Evolutionary conservation across 1,140 invertebrate genomes (phyloP), one percentile per base, ranked within the genome.

Genomic region (Drosophila leontia): DNA sequence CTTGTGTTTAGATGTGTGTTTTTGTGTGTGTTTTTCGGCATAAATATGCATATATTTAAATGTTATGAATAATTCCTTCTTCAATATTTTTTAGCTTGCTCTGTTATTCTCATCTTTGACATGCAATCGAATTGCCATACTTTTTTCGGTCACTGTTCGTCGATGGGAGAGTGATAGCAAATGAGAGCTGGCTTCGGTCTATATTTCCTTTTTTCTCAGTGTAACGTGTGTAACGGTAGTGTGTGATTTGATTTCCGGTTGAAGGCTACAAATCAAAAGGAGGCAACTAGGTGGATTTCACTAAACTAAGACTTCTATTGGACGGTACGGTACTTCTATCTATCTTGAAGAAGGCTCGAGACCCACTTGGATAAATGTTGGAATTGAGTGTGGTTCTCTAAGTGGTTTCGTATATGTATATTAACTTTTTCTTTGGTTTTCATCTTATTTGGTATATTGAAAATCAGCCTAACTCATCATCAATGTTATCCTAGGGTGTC

Each of bases 251-350:
- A 34, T 12, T 32, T 65, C 19, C n/a, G 34, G n/a, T 41, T 50
- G 34, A 3, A 8, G 48, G 42, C 83, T 85, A 86, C 68, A 87
- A 88, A 77, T 69, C 51, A 88, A 80, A 63, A 60, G 23, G 41
- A 78, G 61, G 50, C 51, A 76, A 76, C 75, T 77, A 77, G 51
- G 67, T 78, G 67, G 60, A 45, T 53, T 55, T 39, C 55, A 71
- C 77, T 68, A 72, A 72, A 72, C 70, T 74, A 74, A 29, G 41
- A 23, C 41, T 51, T 60, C 69, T 72, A 71, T 60, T 88, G 84
- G 84, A 88, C 84, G 84, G 84, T 88, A 84, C 84, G 78, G 63
- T 72, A 79, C 70, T 83, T 78, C 55, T 79, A 44, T 78, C 42
- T 76, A 58, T 55, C 7, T 67, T 57, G 63, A 56, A 42, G 41